These are phyloP conservation scores for Metallyticus violacea DNA, from an alignment of 2,888 invertebrate species.

Conservation along the genomic window DNA sequence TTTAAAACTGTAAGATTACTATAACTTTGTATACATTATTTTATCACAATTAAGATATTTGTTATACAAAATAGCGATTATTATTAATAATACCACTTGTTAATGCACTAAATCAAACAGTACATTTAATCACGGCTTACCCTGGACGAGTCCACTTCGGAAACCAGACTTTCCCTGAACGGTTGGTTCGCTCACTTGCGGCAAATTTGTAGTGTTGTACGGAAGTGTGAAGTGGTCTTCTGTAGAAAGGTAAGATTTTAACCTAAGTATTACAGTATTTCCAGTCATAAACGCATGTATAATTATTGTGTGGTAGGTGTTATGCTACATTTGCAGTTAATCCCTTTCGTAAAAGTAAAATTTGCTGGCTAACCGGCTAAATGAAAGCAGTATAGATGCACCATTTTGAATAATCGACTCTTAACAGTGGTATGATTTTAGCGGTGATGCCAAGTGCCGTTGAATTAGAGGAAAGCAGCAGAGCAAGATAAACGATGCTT, in stretches of 20 bases:
- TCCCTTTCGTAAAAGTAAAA: background rate
- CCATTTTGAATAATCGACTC: background rate
- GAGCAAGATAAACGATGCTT: too few relatives aligned
- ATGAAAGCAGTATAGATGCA: background rate
- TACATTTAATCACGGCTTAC: background rate
- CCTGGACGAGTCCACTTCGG: slow-evolving; percentile 34
- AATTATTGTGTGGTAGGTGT: background rate
- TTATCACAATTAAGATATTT: background rate
- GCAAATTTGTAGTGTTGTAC: slow-evolving; percentile 32
- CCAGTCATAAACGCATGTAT: background rate
- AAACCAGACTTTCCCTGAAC: slow-evolving; percentile 32
- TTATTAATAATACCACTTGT: background rate
- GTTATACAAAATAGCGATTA: background rate
- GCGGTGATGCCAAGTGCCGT: background rate
- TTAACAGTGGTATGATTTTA: background rate
- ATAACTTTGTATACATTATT: background rate
- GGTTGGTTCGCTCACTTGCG: slow-evolving; percentile 35
- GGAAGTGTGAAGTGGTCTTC: slow-evolving; percentile 29
- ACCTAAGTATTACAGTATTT: background rate
- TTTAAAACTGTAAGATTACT: background rate
- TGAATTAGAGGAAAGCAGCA: background rate
- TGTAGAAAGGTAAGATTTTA: slow-evolving; percentile 31
- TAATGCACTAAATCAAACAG: background rate
- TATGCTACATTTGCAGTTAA: background rate
- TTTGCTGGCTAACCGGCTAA: background rate